Percentiles rank a stretch among this genome's conserved stretches.
These are phyloP conservation scores for Perdita meconis DNA, from an alignment of 2,888 invertebrate species.

Conservation along the genomic window DNA sequence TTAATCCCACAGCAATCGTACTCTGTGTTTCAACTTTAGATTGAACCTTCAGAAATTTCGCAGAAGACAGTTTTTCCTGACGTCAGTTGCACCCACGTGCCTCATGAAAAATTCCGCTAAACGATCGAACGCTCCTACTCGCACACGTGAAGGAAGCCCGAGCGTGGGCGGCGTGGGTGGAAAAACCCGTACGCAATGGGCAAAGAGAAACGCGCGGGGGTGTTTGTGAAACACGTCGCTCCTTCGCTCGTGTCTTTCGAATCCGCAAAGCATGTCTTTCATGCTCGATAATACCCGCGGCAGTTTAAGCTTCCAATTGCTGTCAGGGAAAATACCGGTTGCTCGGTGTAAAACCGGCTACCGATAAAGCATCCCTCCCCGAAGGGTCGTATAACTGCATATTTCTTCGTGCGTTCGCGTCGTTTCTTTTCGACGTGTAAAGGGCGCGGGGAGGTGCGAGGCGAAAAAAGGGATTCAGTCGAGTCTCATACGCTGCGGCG, in stretches of 20 bases:
- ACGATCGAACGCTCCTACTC: no score
- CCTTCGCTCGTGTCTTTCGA: conserved; percentile 40
- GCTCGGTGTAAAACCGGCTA: conserved; percentile 36
- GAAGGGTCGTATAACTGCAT: conserved; percentile 53
- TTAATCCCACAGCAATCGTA: no score
- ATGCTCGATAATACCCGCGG: conserved; percentile 31
- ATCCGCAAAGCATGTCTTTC: conserved; percentile 39
- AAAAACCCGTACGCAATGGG: not conserved
- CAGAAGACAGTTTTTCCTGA: no score
- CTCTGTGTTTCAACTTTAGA: no score
- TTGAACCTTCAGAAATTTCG: no score
- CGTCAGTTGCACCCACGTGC: no score
- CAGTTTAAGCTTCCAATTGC: conserved; percentile 60
- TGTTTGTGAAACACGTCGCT: conserved; percentile 35
- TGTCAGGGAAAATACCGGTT: conserved; percentile 48
- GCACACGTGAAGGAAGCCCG: no score
- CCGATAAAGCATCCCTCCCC: conserved; percentile 46
- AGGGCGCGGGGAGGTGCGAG: no score
- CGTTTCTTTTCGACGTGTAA: conserved; percentile 42
- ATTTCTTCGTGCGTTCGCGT: conserved; percentile 40
- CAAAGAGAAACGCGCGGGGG: conserved; percentile 10
- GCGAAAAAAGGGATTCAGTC: conserved; percentile 16
- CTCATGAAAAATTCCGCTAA: no score
- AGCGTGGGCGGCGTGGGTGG: not conserved
- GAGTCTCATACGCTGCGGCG: conserved; percentile 6